Conservation (phyloP, 2,113 vertebrate genomes). For the Platysteira castanea region DNA sequence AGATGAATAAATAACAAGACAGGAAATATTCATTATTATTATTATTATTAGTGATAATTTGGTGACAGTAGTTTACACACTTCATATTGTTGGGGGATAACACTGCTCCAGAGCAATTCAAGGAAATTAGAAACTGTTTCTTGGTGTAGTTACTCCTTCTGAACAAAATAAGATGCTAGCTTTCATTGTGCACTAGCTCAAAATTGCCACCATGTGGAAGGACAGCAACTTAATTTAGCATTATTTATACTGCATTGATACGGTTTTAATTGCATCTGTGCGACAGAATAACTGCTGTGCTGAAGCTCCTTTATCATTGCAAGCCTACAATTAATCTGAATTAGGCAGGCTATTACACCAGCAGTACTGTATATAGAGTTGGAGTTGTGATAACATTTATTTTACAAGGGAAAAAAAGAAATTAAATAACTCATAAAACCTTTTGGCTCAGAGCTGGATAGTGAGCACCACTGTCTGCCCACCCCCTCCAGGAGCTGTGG, state of each 20-base stretch:
- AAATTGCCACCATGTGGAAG: constrained; percentile 74
- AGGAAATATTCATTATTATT: constrained; percentile 31
- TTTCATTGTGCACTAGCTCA: constrained; percentile 62
- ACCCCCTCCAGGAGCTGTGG: background rate
- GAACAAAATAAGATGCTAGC: background rate
- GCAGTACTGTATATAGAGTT: background rate
- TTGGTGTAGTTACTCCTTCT: constrained; percentile 5
- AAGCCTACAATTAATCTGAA: constrained; percentile 57
- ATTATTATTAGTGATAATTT: constrained; percentile 23
- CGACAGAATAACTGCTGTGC: constrained; percentile 33
- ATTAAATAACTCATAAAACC: background rate
- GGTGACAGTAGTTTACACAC: background rate
- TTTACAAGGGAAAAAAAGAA: background rate
- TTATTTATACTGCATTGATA: constrained; percentile 7
- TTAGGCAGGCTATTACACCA: constrained; percentile 50
- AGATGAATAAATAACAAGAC: background rate
- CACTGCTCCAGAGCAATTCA: background rate
- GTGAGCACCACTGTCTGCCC: background rate
- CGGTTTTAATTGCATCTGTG: constrained; percentile 48
- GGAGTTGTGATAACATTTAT: background rate
- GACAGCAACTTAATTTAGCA: constrained; percentile 39
- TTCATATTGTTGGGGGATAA: background rate
- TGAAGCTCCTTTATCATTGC: constrained; percentile 48
- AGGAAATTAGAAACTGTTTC: constrained; percentile 33
- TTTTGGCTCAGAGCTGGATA: background rate